Evolutionary conservation across 2,113 vertebrate species (phyloP).

Genomic region (Gasterosteus nipponicus): DNA sequence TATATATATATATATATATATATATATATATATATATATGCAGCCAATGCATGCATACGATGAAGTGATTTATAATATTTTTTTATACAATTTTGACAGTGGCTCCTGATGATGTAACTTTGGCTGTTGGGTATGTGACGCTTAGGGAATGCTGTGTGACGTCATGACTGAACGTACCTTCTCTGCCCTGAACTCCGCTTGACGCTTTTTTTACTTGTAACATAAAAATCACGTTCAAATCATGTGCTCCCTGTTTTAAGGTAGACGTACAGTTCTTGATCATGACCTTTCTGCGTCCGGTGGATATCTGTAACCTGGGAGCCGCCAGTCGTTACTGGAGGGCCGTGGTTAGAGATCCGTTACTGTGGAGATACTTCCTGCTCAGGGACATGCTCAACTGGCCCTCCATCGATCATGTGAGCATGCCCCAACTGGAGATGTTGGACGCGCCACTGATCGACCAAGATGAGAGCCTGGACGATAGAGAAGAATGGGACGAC

Average conservation of each 20-base stretch:
- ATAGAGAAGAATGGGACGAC: slow-evolving; percentile 52
- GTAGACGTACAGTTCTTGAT: slow-evolving; percentile 89
- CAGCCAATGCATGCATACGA: too few species aligned
- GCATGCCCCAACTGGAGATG: slow-evolving; percentile 85
- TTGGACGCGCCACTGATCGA: slow-evolving; percentile 80
- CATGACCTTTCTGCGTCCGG: slow-evolving; percentile 89
- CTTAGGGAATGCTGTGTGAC: not conserved
- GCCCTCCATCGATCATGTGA: slow-evolving; percentile 89
- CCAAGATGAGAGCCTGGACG: slow-evolving; percentile 59
- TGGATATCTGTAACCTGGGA: slow-evolving; percentile 88
- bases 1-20: too few species aligned
- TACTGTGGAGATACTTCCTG: slow-evolving; percentile 92
- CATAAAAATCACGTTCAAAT: not conserved
- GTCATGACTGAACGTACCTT: not conserved
- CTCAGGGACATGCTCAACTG: slow-evolving; percentile 87
- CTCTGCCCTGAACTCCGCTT: not conserved
- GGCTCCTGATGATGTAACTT: not conserved
- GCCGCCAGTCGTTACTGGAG: slow-evolving; percentile 90
- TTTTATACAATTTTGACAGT: too few species aligned
- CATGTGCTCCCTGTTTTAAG: slow-evolving; percentile 64
- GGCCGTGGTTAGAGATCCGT: slow-evolving; percentile 85
- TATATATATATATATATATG: too few species aligned
- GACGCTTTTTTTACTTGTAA: too few species aligned
- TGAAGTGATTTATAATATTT: too few species aligned
- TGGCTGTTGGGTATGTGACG: too few species aligned